phyloP scores from a whole-genome alignment of 2,113 vertebrate species.

The Oreamnos americanus region DNA sequence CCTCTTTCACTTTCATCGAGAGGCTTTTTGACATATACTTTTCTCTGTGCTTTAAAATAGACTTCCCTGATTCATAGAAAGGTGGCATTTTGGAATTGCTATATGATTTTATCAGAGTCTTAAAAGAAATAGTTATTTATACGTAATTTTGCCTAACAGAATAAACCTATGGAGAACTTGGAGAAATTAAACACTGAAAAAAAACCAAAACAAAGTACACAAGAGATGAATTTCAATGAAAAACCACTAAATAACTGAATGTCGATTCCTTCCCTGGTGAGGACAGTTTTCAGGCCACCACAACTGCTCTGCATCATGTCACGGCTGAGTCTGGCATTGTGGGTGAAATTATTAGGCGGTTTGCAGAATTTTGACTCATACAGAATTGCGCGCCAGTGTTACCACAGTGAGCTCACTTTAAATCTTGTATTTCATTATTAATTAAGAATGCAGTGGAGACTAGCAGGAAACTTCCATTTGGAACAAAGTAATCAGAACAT shows the following conservation, averaged over 20 bases:
- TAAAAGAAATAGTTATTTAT: neutral
- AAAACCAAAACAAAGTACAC: neutral
- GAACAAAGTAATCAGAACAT: neutral
- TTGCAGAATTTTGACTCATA: neutral
- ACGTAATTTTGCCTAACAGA: neutral
- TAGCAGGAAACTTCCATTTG: neutral
- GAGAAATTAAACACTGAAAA: neutral
- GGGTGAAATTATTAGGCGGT: neutral
- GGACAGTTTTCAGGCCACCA: neutral
- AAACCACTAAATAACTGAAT: neutral
- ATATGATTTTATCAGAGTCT: neutral
- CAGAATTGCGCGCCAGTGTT: neutral
- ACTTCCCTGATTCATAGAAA: neutral
- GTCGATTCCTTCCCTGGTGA: neutral
- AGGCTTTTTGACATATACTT: neutral
- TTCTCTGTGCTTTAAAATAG: neutral
- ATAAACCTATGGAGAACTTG: neutral
- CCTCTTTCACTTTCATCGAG: no score
- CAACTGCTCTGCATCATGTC: neutral
- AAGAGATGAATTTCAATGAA: neutral
- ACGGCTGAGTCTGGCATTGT: neutral
- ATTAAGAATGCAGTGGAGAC: constrained; percentile 33
- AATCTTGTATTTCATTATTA: constrained; percentile 34
- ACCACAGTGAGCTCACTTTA: constrained; percentile 20
- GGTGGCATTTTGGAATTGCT: neutral